Evolutionary conservation across 1,140 invertebrate species (phyloP).

Genomic region (Sycobia sp.): DNA sequence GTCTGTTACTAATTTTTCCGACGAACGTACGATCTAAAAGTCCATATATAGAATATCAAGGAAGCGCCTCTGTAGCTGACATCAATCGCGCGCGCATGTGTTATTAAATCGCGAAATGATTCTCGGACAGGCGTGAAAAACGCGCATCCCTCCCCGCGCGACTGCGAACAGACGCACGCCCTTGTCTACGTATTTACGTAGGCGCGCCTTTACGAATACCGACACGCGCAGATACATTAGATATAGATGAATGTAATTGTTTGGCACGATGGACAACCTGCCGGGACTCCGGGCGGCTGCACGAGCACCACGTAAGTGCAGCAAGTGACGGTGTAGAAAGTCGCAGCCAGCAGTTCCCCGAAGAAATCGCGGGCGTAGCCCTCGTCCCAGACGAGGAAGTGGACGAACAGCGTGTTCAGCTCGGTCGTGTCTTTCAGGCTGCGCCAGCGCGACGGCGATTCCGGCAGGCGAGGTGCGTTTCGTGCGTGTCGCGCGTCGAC

Average conservation of each 20-base stretch:
- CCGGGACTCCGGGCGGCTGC: slow-evolving; percentile 53
- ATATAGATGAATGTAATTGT: neutral
- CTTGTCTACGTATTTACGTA: too few species aligned
- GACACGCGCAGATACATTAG: neutral
- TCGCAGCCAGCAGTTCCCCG: slow-evolving; percentile 58
- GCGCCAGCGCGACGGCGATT: neutral
- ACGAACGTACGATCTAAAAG: too few species aligned
- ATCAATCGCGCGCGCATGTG: too few species aligned
- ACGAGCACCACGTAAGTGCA: slow-evolving; percentile 61
- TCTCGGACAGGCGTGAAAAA: too few species aligned
- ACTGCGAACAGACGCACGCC: too few species aligned
- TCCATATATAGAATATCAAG: too few species aligned
- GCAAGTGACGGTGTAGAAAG: slow-evolving; percentile 60
- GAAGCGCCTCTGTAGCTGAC: too few species aligned
- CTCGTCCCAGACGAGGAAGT: slow-evolving; percentile 61
- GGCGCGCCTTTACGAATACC: too few species aligned
- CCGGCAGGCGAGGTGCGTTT: too few species aligned
- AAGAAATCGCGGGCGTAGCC: slow-evolving; percentile 56
- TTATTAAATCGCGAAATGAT: too few species aligned
- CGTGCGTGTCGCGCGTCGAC: neutral
- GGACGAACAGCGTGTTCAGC: slow-evolving; percentile 64
- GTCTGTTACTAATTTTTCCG: too few species aligned
- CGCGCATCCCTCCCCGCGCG: too few species aligned
- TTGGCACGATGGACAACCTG: slow-evolving; percentile 33
- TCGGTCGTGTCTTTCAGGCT: slow-evolving; percentile 51